phyloP scores from a whole-genome alignment of 1,140 invertebrate species.

The Zelostemma sp. region DNA sequence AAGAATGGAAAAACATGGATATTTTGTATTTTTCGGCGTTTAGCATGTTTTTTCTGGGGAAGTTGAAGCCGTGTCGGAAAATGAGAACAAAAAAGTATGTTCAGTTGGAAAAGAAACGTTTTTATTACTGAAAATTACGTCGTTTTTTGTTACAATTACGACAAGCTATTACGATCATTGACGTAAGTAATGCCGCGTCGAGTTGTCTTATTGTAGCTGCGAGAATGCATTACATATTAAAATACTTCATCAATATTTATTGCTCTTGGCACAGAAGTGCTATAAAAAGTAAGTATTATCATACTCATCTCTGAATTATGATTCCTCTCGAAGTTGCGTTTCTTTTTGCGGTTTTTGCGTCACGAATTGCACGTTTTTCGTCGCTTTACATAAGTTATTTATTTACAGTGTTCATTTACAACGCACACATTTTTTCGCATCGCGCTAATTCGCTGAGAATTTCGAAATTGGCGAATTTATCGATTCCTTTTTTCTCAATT shows the following conservation, averaged over 20 bases:
- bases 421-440: background rate
- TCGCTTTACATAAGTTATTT: background rate
- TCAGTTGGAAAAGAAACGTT: background rate
- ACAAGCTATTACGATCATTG: conserved; percentile 21
- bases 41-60: no score
- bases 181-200: conserved; percentile 20
- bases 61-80: no score
- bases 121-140: conserved; percentile 11
- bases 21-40: no score
- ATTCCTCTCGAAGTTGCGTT: conserved; percentile 2
- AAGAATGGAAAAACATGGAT: no score
- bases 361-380: background rate
- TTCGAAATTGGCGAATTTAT: conserved; percentile 14
- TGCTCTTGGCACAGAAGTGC: background rate
- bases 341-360: conserved; percentile 1
- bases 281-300: conserved; percentile 18
- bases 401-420: conserved; percentile 1
- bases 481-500: conserved; percentile 19
- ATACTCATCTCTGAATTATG: conserved; percentile 7
- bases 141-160: background rate
- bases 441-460: background rate
- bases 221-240: conserved; percentile 26
- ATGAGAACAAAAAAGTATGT: background rate
- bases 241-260: conserved; percentile 33
- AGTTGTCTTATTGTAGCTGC: background rate